These are phyloP conservation scores for Tetheella fluctuosa DNA, from an alignment of 2,888 invertebrate genomes.

Conservation along the genomic window DNA sequence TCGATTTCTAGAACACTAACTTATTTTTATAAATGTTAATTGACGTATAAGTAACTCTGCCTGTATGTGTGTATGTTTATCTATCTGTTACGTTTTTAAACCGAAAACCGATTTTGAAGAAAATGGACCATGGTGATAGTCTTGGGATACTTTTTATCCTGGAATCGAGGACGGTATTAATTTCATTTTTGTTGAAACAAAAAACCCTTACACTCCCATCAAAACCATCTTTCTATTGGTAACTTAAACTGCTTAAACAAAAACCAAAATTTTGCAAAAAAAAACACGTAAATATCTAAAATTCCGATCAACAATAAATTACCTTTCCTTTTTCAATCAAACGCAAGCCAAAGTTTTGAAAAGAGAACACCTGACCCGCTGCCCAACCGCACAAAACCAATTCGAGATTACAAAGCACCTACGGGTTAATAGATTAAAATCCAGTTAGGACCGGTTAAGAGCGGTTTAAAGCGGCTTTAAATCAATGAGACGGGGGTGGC, in stretches of 20 bases:
- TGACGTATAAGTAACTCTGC: no score
- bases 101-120: no score
- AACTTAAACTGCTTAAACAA: not conserved
- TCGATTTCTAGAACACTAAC: no score
- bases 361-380: constrained; percentile 34
- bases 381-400: constrained; percentile 33
- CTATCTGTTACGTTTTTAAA: no score
- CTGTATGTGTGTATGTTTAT: no score
- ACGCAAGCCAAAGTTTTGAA: constrained; percentile 23
- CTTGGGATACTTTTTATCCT: no score
- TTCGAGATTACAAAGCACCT: constrained; percentile 37
- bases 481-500: constrained; percentile 57
- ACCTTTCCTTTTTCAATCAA: constrained; percentile 41
- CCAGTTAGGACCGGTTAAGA: constrained; percentile 42
- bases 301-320: constrained; percentile 32
- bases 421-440: constrained; percentile 62
- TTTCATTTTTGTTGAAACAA: no score
- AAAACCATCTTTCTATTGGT: not conserved
- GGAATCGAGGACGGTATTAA: no score
- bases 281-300: not conserved
- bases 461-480: constrained; percentile 44
- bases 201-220: no score
- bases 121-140: no score
- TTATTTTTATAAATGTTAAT: no score
- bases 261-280: not conserved